Percentiles rank a stretch among this genome's conserved stretches.
These are phyloP conservation scores for Halocynthia aurantium DNA, from an alignment of 23 tunicate genomes.

Conservation along the genomic window DNA sequence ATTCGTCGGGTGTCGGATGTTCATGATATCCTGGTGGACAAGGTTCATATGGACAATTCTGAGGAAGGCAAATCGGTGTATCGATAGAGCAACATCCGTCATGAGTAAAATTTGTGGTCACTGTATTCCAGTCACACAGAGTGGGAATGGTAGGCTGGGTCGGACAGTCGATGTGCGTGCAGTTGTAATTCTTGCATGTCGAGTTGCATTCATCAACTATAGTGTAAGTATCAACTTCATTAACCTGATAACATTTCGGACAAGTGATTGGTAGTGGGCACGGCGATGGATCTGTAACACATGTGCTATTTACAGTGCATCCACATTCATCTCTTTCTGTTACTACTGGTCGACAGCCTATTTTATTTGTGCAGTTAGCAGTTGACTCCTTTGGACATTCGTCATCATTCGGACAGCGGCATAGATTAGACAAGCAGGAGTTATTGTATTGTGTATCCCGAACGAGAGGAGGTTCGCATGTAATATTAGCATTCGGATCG, in stretches of 20 bases:
- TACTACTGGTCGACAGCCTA: slow-evolving; percentile 37
- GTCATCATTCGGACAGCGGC: slow-evolving; percentile 31
- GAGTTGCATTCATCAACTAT: slow-evolving; percentile 35
- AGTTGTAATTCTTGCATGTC: slow-evolving; percentile 18
- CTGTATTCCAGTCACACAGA: slow-evolving; percentile 26
- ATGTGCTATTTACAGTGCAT: slow-evolving; percentile 24
- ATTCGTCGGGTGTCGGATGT: slow-evolving; percentile 8
- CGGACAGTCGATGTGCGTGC: slow-evolving; percentile 20
- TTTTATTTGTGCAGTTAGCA: slow-evolving; percentile 20
- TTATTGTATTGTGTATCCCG: not conserved
- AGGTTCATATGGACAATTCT: slow-evolving; percentile 13
- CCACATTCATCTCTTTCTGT: slow-evolving; percentile 38
- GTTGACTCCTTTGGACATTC: slow-evolving; percentile 28
- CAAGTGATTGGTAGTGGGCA: slow-evolving; percentile 27
- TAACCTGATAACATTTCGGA: slow-evolving; percentile 14
- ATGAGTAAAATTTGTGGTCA: slow-evolving; percentile 1
- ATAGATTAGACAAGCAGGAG: slow-evolving; percentile 29
- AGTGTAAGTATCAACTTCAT: not conserved
- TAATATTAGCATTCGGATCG: slow-evolving; percentile 10
- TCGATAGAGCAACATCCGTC: slow-evolving; percentile 24
- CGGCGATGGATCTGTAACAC: slow-evolving; percentile 30
- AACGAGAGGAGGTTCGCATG: slow-evolving; percentile 24
- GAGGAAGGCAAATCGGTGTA: not conserved
- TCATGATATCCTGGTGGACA: slow-evolving; percentile 28
- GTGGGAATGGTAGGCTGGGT: not conserved